A percentile compares a stretch with the other conserved stretches of the same genome.
phyloP scores from a whole-genome alignment of 2,113 vertebrate species.

The Arvicanthis niloticus region DNA sequence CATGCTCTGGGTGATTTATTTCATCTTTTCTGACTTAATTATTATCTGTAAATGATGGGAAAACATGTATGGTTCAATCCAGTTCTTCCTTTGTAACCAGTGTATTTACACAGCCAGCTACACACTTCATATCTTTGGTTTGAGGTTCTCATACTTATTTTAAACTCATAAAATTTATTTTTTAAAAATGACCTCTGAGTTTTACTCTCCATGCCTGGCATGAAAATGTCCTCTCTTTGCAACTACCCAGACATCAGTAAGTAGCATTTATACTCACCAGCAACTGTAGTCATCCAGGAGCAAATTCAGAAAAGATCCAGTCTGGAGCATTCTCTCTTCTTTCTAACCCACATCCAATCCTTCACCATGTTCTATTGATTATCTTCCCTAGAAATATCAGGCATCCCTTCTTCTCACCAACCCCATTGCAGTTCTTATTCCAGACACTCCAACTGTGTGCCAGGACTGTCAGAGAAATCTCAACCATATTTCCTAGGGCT shows the following conservation, averaged over 20 bases:
- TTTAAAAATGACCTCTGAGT: background rate
- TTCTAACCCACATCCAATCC: background rate
- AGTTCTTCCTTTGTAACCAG: background rate
- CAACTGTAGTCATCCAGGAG: background rate
- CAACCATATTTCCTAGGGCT: background rate
- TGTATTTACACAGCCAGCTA: background rate
- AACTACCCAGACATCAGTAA: background rate
- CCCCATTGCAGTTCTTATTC: background rate
- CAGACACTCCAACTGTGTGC: background rate
- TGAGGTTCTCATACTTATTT: background rate
- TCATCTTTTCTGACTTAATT: background rate
- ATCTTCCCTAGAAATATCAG: background rate
- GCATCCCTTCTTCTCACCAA: background rate
- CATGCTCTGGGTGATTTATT: background rate
- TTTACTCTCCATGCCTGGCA: background rate
- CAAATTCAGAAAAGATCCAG: background rate
- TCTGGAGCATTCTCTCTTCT: background rate
- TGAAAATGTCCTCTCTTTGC: background rate
- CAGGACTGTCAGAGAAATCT: background rate
- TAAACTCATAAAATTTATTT: background rate
- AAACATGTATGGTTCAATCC: background rate
- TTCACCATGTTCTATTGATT: background rate
- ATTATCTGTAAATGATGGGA: background rate
- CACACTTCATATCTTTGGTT: background rate
- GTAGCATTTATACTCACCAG: background rate